These are phyloP conservation scores for Patella pellucida DNA, from an alignment of 2,888 invertebrate genomes.

Conservation along the genomic window DNA sequence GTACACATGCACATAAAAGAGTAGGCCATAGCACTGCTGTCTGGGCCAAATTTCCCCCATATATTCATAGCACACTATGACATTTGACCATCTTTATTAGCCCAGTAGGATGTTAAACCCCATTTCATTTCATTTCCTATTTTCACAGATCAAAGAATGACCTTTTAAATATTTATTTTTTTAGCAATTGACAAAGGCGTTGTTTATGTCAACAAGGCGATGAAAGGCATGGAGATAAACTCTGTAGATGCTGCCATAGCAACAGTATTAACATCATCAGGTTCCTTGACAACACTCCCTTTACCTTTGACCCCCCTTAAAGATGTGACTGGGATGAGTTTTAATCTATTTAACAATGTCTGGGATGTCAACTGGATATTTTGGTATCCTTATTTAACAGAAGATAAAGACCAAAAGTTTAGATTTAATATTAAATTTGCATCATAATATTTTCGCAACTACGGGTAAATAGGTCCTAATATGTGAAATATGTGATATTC, in stretches of 20 bases:
- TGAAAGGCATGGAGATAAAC: constrained; percentile 40
- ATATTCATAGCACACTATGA: too few relatives aligned
- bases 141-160: not conserved
- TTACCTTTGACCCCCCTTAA: constrained; percentile 48
- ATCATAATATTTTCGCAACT: too few relatives aligned
- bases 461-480: too few relatives aligned
- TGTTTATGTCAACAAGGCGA: constrained; percentile 42
- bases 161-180: constrained; percentile 9
- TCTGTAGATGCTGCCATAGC: constrained; percentile 54
- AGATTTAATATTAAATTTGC: constrained; percentile 44
- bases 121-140: not conserved
- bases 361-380: constrained; percentile 67
- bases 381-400: constrained; percentile 61
- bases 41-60: too few relatives aligned
- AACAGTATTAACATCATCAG: constrained; percentile 43
- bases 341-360: constrained; percentile 63
- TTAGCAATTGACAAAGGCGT: constrained; percentile 53
- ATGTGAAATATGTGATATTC: too few relatives aligned
- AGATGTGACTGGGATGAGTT: constrained; percentile 55
- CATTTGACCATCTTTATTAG: not conserved
- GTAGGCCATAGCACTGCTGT: too few relatives aligned
- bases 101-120: not conserved
- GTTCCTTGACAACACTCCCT: constrained; percentile 48
- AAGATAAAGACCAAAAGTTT: constrained; percentile 45
- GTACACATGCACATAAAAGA: too few relatives aligned